Percentiles rank a stretch among this genome's conserved stretches.
Evolutionary conservation across 1,140 invertebrate genomes (phyloP).

Genomic region (Arion vulgaris): DNA sequence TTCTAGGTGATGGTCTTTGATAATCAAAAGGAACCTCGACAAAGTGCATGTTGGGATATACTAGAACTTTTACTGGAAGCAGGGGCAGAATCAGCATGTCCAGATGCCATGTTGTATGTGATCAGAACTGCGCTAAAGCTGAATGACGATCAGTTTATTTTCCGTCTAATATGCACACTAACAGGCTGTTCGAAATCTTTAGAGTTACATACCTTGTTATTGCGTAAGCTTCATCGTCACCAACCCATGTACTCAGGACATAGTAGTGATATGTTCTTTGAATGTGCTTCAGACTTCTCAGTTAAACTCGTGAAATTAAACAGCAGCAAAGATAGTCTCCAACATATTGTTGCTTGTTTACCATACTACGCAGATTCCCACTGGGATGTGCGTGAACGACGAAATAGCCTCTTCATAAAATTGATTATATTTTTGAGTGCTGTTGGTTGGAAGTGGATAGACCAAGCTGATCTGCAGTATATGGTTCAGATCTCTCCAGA

Average conservation of each 20-base stretch:
- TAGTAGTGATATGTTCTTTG: conserved; percentile 45
- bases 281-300: conserved; percentile 48
- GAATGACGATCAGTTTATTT: conserved; percentile 50
- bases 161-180: conserved; percentile 44
- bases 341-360: conserved; percentile 48
- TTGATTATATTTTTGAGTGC: conserved; percentile 51
- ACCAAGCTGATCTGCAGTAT: conserved; percentile 37
- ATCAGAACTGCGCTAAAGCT: conserved; percentile 55
- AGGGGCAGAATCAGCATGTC: conserved; percentile 51
- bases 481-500: conserved; percentile 40
- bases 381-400: conserved; percentile 45
- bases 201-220: conserved; percentile 47
- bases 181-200: conserved; percentile 44
- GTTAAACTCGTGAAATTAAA: conserved; percentile 51
- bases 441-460: conserved; percentile 54
- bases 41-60: conserved; percentile 56
- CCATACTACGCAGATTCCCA: conserved; percentile 57
- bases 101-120: conserved; percentile 59
- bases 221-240: conserved; percentile 55
- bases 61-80: conserved; percentile 49
- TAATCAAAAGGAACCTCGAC: conserved; percentile 50
- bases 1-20: conserved; percentile 55
- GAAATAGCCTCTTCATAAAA: conserved; percentile 41
- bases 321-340: conserved; percentile 31
- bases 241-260: conserved; percentile 52